Percentiles rank a stretch among this genome's conserved stretches.
These are phyloP conservation scores for Dascyllus trimaculatus DNA, from an alignment of 2,113 vertebrate species.

Conservation along the genomic window DNA sequence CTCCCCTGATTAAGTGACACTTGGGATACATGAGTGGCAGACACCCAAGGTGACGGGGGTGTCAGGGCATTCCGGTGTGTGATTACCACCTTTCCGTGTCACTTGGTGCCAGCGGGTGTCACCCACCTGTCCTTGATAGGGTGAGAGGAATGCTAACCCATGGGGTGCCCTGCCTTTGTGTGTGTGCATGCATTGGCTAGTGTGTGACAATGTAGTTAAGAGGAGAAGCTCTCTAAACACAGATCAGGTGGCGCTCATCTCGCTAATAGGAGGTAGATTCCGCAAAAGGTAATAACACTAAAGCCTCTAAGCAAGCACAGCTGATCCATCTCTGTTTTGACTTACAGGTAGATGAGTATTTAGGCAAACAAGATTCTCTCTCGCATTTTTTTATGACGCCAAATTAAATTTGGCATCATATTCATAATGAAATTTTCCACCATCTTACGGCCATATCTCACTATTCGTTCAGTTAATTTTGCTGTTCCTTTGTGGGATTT, in stretches of 20 bases:
- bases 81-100: constrained; percentile 74
- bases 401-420: not conserved
- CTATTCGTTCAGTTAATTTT: not conserved
- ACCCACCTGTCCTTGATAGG: constrained; percentile 66
- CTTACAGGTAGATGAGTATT: not conserved
- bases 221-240: constrained; percentile 63
- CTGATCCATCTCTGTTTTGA: not conserved
- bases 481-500: not conserved
- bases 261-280: constrained; percentile 42
- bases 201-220: constrained; percentile 68
- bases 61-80: constrained; percentile 71
- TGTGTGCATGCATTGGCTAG: not conserved
- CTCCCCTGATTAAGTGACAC: constrained; percentile 73
- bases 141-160: constrained; percentile 39
- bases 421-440: not conserved
- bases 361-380: not conserved
- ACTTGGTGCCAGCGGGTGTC: constrained; percentile 54
- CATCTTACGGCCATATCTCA: too few relatives aligned
- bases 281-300: constrained; percentile 49
- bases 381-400: not conserved
- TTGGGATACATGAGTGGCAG: constrained; percentile 64
- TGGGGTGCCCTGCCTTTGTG: constrained; percentile 38
- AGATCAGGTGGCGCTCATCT: constrained; percentile 70
- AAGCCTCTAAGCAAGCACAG: constrained; percentile 14
- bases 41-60: constrained; percentile 74